Conservation (phyloP, 1,140 invertebrate genomes). For the Tetramorium simillimum region DNA sequence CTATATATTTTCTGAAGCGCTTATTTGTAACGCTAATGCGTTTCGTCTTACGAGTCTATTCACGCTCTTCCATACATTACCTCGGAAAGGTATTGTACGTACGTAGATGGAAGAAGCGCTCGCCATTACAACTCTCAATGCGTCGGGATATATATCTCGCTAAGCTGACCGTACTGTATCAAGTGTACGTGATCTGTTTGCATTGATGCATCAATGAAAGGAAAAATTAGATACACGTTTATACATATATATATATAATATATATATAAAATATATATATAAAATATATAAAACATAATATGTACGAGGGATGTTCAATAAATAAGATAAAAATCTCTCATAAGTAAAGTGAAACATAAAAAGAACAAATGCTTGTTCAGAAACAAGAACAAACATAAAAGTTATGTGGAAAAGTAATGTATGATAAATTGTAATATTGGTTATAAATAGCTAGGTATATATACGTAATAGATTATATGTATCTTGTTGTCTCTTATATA, state of each 20-base stretch:
- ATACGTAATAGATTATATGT: too few species aligned
- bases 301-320: too few species aligned
- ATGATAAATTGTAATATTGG: too few species aligned
- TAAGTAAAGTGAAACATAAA: too few species aligned
- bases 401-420: too few species aligned
- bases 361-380: too few species aligned
- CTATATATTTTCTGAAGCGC: not conserved
- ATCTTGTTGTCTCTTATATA: too few species aligned
- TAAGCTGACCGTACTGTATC: conserved; percentile 33
- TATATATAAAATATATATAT: too few species aligned
- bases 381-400: too few species aligned
- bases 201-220: conserved; percentile 5
- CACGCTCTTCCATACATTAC: conserved; percentile 20
- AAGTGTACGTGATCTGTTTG: conserved; percentile 29
- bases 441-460: too few species aligned
- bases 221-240: not conserved
- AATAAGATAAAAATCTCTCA: too few species aligned
- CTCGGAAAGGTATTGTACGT: not conserved
- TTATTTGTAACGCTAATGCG: conserved; percentile 23
- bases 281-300: not conserved
- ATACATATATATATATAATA: not conserved
- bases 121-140: conserved; percentile 24
- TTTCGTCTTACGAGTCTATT: conserved; percentile 7
- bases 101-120: conserved; percentile 11
- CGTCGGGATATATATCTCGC: not conserved